Base-by-base conservation (phyloP, 2,888 invertebrate species). In the Bugula neritina region DNA sequence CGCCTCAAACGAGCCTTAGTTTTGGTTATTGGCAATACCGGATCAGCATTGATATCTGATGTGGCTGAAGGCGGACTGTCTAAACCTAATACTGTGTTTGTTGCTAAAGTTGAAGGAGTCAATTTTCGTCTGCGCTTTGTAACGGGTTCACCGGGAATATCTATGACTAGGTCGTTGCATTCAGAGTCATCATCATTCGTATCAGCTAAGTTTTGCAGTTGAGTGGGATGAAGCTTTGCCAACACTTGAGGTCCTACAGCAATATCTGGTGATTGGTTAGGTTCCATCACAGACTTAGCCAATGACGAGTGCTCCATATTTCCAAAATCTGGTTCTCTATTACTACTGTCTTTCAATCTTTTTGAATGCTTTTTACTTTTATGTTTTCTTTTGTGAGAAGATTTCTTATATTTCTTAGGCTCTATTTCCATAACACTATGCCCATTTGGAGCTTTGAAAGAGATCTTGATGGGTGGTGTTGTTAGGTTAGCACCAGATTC, bases 291-390 rank as follows among this genome's bases (percentile, higher is more conserved):
- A n/a, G n/a, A n/a, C n/a, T n/a, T n/a, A n/a, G n/a, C n/a, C 5
- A 43, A 17, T 43, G 43, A 17, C 10, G 43, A 5, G 5, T 5
- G 5, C 10, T 5, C 43, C 43, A 43, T 17, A 17, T 43, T 43
- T 43, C 23, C 57, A 17, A n/a, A n/a, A 13, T 57, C 57, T 13
- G 10, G 5, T 57, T 21, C n/a, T 5, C 10, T 5, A 5, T 5
- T 57, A 5, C 23, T 23, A 31, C 13, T 63, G 29, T 63, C 52
- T 43, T 23, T 55, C 5, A 17, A 43, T 43, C 43, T 43, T 17
- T 43, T 43, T 75, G 77, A 75, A 72, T 74, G 70, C 23, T 29
- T 70, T 10, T n/a, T 29, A 54, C 31, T n/a, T 29, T 70, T 70
- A 29, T 52, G 21, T 25, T 70, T 70, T 13, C 13, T 1, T 5